phyloP scores from a whole-genome alignment of 2,797 vertebrate species.

The Diceros bicornis region DNA sequence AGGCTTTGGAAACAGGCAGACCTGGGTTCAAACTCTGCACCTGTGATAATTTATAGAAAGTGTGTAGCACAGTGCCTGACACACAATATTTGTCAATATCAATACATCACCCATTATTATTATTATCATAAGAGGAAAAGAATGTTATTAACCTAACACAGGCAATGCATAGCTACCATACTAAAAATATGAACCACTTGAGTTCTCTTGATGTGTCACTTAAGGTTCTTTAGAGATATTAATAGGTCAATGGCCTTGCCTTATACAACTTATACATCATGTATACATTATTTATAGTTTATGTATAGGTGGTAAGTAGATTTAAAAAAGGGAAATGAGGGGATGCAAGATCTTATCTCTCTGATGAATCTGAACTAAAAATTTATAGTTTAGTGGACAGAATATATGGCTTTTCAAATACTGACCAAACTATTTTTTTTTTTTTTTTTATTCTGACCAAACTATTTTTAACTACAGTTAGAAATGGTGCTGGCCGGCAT shows the following conservation, averaged over 20 bases:
- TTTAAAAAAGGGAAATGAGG: slow-evolving; percentile 10
- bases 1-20: slow-evolving; percentile 28
- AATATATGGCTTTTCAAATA: not conserved
- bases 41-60: slow-evolving; percentile 16
- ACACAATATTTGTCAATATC: not conserved
- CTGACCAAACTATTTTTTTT: not conserved
- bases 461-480: not conserved
- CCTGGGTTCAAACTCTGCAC: slow-evolving; percentile 14
- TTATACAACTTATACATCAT: not conserved
- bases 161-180: not conserved
- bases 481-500: not conserved
- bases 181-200: slow-evolving; percentile 7
- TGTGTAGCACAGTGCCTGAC: not conserved
- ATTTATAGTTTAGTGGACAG: not conserved
- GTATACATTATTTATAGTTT: not conserved
- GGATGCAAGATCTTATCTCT: not conserved
- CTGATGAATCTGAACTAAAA: slow-evolving; percentile 6
- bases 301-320: not conserved
- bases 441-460: not conserved
- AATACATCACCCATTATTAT: not conserved
- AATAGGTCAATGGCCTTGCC: not conserved
- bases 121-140: slow-evolving; percentile 15
- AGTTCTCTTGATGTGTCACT: not conserved
- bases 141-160: not conserved
- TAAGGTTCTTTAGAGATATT: slow-evolving; percentile 34